A percentile compares a stretch with the other conserved stretches of the same genome.
These are phyloP conservation scores for Gadopsis marmoratus DNA, from an alignment of 2,797 vertebrate species.

Conservation along the genomic window DNA sequence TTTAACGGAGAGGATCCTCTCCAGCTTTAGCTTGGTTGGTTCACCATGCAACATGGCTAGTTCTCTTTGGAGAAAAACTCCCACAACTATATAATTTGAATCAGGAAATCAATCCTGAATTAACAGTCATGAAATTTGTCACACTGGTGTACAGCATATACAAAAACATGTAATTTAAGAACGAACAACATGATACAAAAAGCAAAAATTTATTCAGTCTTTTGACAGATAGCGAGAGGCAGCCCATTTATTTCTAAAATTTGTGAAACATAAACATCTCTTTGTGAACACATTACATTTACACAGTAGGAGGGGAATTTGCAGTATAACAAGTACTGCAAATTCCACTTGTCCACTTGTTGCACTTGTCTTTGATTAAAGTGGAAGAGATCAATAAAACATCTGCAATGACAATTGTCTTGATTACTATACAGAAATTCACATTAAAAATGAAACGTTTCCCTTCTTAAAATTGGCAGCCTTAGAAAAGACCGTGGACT, in stretches of 20 bases:
- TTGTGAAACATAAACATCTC: constrained; percentile 82
- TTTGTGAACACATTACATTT: constrained; percentile 81
- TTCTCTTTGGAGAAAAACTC: neutral
- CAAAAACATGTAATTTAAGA: constrained; percentile 12
- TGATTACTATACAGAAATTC: constrained; percentile 78
- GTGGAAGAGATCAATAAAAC: constrained; percentile 65
- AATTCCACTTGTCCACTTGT: too few relatives aligned
- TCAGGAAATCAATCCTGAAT: neutral
- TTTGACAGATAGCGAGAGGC: constrained; percentile 80
- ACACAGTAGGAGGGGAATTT: constrained; percentile 77
- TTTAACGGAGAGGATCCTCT: neutral
- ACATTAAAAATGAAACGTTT: constrained; percentile 76
- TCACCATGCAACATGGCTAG: too few relatives aligned
- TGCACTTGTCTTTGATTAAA: constrained; percentile 49
- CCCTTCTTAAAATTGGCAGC: constrained; percentile 74
- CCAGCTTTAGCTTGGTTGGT: neutral
- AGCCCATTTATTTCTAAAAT: constrained; percentile 78
- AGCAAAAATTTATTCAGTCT: constrained; percentile 84
- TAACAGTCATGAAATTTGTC: neutral
- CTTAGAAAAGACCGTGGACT: constrained; percentile 69
- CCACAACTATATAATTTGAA: neutral
- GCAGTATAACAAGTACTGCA: constrained; percentile 60
- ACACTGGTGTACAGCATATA: neutral
- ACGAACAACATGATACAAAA: constrained; percentile 73
- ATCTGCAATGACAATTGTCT: constrained; percentile 50